These are phyloP conservation scores for Asbolus verrucosus DNA, from an alignment of 1,140 invertebrate species.

Conservation along the genomic window DNA sequence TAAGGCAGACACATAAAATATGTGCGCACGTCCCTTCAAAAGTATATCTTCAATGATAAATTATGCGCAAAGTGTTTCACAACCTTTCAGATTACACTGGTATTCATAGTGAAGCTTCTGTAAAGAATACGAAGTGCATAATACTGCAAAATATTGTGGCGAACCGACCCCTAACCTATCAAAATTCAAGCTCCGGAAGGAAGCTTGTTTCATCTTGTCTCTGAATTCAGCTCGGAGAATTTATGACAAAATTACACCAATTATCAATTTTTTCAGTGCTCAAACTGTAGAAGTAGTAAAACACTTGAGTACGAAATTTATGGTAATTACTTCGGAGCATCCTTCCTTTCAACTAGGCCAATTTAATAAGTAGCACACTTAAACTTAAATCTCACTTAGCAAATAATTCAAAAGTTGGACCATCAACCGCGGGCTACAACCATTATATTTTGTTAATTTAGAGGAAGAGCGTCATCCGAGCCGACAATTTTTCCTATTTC, in stretches of 20 bases:
- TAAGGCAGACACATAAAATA: slow-evolving; percentile 16
- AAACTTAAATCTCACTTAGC: slow-evolving; percentile 38
- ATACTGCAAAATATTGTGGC: slow-evolving; percentile 14
- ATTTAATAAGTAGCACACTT: slow-evolving; percentile 34
- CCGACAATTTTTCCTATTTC: slow-evolving; percentile 4
- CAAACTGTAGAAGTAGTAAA: neutral
- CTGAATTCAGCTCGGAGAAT: neutral
- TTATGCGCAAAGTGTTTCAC: slow-evolving; percentile 21
- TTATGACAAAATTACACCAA: slow-evolving; percentile 8
- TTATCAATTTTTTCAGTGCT: neutral
- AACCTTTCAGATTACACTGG: slow-evolving; percentile 21
- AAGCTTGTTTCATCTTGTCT: neutral
- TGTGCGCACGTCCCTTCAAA: slow-evolving; percentile 12
- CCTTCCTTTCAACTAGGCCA: slow-evolving; percentile 32
- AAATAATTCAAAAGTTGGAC: slow-evolving; percentile 35
- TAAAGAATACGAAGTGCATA: slow-evolving; percentile 17
- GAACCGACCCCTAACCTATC: slow-evolving; percentile 4
- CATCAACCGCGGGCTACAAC: slow-evolving; percentile 32
- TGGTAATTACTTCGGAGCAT: slow-evolving; percentile 31
- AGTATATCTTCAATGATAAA: slow-evolving; percentile 32
- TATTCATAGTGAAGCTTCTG: slow-evolving; percentile 6
- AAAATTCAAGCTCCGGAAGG: neutral
- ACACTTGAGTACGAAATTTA: slow-evolving; percentile 23
- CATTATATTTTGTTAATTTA: slow-evolving; percentile 38
- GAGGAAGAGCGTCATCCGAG: slow-evolving; percentile 7